Evolutionary conservation across 2,888 invertebrate genomes (phyloP).

Genomic region (Omphaloscelis lunosa): DNA sequence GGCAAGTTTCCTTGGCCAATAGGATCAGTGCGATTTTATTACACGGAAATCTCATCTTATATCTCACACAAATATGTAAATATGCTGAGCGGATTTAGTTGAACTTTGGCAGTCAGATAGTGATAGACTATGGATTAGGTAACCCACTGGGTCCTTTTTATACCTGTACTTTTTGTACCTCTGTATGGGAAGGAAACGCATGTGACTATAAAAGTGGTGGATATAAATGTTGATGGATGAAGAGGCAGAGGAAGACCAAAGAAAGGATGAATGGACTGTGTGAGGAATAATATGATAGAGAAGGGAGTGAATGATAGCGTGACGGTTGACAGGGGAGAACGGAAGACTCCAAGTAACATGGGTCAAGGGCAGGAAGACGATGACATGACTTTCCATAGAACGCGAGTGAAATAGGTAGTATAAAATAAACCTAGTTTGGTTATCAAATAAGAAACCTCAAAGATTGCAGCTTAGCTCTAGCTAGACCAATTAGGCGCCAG

Average conservation of each 20-base stretch:
- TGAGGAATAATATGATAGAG: neutral
- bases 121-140: too few species aligned
- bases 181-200: too few species aligned
- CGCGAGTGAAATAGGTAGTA: neutral
- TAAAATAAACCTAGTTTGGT: constrained; percentile 11
- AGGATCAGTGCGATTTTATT: neutral
- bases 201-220: neutral
- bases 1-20: neutral
- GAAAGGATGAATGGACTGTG: neutral
- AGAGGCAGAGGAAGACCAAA: neutral
- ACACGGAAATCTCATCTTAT: neutral
- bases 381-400: neutral
- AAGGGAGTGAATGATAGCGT: neutral
- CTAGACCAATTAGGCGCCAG: constrained; percentile 18
- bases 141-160: too few species aligned
- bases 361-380: too few species aligned
- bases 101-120: neutral
- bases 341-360: neutral
- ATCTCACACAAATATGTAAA: neutral
- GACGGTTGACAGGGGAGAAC: neutral
- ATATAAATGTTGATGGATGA: neutral
- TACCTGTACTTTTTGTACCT: too few species aligned
- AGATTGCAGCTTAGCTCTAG: neutral
- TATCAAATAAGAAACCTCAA: constrained; percentile 36
- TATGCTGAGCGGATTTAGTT: too few species aligned